Conservation (phyloP, 2,797 vertebrate genomes). For the Lerista edwardsae region DNA sequence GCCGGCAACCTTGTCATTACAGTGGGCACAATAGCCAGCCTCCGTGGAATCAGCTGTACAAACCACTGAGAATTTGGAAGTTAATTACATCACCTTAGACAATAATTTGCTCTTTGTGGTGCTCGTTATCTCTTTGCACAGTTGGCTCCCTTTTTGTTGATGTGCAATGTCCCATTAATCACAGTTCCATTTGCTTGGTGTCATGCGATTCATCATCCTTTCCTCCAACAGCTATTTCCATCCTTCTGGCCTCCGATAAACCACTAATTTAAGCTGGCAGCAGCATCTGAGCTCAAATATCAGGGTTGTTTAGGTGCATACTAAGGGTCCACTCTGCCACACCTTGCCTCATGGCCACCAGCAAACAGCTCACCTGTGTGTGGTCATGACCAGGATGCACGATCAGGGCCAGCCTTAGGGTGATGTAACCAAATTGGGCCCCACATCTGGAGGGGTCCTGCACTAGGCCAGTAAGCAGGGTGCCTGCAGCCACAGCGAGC, state of each 20-base stretch:
- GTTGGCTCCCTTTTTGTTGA: constrained; percentile 78
- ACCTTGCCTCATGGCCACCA: constrained; percentile 5
- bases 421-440: no score
- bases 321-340: constrained; percentile 55
- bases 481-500: no score
- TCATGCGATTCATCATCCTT: constrained; percentile 87
- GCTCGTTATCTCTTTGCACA: constrained; percentile 89
- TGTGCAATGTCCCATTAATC: constrained; percentile 89
- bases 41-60: constrained; percentile 65
- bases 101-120: constrained; percentile 86
- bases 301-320: constrained; percentile 62
- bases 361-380: not conserved
- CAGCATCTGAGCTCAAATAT: constrained; percentile 78
- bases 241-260: constrained; percentile 80
- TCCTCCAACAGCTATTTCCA: constrained; percentile 62
- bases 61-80: constrained; percentile 70
- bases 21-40: constrained; percentile 66
- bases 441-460: no score
- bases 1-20: constrained; percentile 63
- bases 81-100: constrained; percentile 89
- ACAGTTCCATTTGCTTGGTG: constrained; percentile 83
- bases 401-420: no score
- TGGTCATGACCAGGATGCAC: not conserved
- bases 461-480: no score
- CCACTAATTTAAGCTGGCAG: constrained; percentile 81